Percentiles rank a stretch among this genome's conserved stretches.
phyloP scores from a whole-genome alignment of 2,797 vertebrate genomes.

The Sebastes steindachneri region DNA sequence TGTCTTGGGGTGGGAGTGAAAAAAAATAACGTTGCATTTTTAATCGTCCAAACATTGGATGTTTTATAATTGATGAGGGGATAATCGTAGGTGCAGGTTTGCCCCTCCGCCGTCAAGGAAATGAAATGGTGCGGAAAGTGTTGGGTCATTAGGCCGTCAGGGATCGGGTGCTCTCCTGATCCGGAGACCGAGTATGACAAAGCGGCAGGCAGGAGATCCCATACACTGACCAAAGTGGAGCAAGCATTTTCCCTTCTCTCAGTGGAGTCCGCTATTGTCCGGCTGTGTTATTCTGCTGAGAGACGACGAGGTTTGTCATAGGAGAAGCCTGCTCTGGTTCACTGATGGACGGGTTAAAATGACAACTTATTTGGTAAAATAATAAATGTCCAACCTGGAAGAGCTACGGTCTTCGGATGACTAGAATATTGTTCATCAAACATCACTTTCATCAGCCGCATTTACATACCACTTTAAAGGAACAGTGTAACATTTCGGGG shows the following conservation, averaged over 20 bases:
- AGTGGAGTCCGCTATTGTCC: slow-evolving; percentile 46
- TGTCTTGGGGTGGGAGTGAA: slow-evolving; percentile 57
- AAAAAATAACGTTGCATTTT: slow-evolving; percentile 76
- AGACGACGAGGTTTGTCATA: slow-evolving; percentile 44
- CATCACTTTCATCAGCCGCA: background rate
- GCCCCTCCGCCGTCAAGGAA: slow-evolving; percentile 44
- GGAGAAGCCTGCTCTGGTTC: slow-evolving; percentile 54
- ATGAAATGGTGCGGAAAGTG: slow-evolving; percentile 74
- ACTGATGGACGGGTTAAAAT: slow-evolving; percentile 8
- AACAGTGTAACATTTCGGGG: too few species aligned
- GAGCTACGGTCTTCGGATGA: background rate
- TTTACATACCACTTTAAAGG: background rate
- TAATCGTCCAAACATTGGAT: slow-evolving; percentile 69
- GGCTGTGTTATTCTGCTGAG: slow-evolving; percentile 21
- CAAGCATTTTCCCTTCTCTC: slow-evolving; percentile 35
- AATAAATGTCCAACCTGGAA: background rate
- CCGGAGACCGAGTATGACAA: slow-evolving; percentile 58
- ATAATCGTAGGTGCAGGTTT: slow-evolving; percentile 59
- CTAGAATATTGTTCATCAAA: background rate
- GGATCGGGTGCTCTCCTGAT: slow-evolving; percentile 52
- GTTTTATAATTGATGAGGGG: slow-evolving; percentile 80
- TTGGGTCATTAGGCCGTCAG: slow-evolving; percentile 66
- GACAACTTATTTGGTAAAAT: slow-evolving; percentile 20
- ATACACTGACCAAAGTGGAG: slow-evolving; percentile 51
- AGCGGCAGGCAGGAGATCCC: slow-evolving; percentile 56